Percentiles rank a stretch among this genome's conserved stretches.
Evolutionary conservation across 2,797 vertebrate genomes (phyloP).

Genomic region (Mormyrus proboscirostris): DNA sequence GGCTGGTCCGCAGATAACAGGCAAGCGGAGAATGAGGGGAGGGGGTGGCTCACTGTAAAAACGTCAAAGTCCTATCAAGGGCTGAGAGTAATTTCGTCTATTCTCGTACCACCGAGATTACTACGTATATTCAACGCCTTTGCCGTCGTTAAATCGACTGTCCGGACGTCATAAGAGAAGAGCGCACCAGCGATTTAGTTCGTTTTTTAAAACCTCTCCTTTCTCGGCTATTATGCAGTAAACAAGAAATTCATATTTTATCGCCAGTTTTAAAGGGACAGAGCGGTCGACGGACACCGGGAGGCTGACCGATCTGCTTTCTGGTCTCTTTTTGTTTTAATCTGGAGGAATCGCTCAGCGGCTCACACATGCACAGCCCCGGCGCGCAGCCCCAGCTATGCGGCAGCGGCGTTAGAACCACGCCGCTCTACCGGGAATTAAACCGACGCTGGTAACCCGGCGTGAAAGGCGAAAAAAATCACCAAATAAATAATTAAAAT

Average conservation of each 20-base stretch:
- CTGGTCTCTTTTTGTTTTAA: slow-evolving; percentile 7
- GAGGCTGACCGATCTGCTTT: slow-evolving; percentile 3
- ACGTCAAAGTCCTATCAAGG: slow-evolving; percentile 12
- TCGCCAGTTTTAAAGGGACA: slow-evolving; percentile 24
- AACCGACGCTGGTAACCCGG: neutral
- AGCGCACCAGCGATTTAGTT: neutral
- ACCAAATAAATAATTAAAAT: neutral
- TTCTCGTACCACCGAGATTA: slow-evolving; percentile 17
- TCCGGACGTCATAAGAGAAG: neutral
- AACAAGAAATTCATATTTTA: slow-evolving; percentile 3
- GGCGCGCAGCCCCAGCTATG: slow-evolving; percentile 10
- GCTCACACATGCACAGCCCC: neutral
- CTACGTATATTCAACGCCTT: neutral
- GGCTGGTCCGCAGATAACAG: slow-evolving; percentile 21
- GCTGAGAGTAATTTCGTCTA: neutral
- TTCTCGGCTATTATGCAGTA: neutral
- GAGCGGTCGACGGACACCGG: neutral
- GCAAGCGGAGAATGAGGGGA: neutral
- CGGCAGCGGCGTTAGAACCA: neutral
- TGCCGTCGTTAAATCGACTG: neutral
- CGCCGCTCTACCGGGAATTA: neutral
- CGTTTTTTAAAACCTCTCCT: neutral
- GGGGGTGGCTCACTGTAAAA: slow-evolving; percentile 9
- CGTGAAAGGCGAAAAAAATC: neutral
- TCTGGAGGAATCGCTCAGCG: neutral